Base-by-base conservation (phyloP, 2,888 invertebrate species). In the Drosophila neotestacea region DNA sequence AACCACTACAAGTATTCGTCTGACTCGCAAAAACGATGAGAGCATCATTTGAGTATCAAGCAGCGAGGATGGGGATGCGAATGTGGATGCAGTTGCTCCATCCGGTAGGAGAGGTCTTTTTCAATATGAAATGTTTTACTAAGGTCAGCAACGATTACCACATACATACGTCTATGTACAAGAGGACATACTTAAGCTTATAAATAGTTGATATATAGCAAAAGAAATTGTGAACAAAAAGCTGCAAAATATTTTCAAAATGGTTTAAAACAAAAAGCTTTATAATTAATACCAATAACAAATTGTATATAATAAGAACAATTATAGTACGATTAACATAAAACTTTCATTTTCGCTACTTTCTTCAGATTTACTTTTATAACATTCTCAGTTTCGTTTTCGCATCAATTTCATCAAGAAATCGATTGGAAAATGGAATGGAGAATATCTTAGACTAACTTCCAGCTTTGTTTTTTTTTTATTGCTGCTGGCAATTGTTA, bases 1-100 rank as follows among this genome's bases (percentile, higher is more conserved):
- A 46, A 86, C 87, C 4, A 90, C 90, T 10, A 90, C 90, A 10
- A 91, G 89, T 56, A 91, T 91, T 66, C 88, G 90, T 11, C 73
- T 90, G 50, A 90, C 88, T 28, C 90, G 91, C 28, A 91, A 91
- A 58, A 92, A 90, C 75, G 92, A 92, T 67, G 92, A 92, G 65
- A 92, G 92, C 87, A 92, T 92, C 93, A 86, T 93, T 92, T 81
- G 93, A 93, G 77, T 50, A 92, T 73, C 68, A 54, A 64, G 71
- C 55, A 46, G 34, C 68, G 36, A 65, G 34, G 50, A 73, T 22
- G 64, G 60, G 6, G 66, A 75, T 32, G 56, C 48, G 13, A 70
- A 66, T 28, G 67, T 52, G 27, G 71, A 66, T 28, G 64, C 75
- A 62, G 48, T 59, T 30, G 32, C 47, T 47, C 51, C 69, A 28